Evolutionary conservation across 2,888 invertebrate species (phyloP), one percentile per base, ranked within the genome.

Genomic region (Drosophila nr. perissopoda): DNA sequence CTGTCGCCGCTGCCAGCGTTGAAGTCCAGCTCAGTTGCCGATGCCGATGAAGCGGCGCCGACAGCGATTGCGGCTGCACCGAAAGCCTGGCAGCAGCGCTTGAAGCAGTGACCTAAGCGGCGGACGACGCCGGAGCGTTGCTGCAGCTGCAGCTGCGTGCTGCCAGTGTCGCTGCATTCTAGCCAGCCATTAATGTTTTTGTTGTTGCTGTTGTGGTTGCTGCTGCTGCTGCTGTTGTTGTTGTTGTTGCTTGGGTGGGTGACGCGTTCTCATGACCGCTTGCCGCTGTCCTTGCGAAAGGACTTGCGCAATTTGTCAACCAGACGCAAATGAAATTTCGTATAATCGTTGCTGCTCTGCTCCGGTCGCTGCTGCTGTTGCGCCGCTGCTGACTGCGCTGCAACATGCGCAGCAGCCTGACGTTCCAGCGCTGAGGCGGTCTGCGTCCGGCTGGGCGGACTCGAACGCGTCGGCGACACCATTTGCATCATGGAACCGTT

Each of bases 291-390:
- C 91, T 92, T 93, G 79, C 95, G 94, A 91, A 96, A 93, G 73
- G 96, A 95, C 76, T 95, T 94, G 91, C 96, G 95, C 83, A 96
- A 92, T 91, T 96, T 96, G 92, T 96, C 96, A 74, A 96, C 95
- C 79, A 96, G 93, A 48, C 96, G 94, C 87, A 94, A 94, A 93
- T 96, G 96, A 90, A 96, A 96, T 93, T 96, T 96, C 91, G 95
- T 96, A 27, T 96, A 92, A 75, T 95, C 96, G 70, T 93, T 95
- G 94, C 95, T 95, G 56, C 64, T 79, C 72, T 76, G 70, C 76
- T 82, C 59, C 56, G 64, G 52, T 36, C 29, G 53, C 34, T n/a
- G 67, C 65, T 62, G 40, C 65, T 75, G 40, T 65, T 75, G 60
- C 52, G 79, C 59, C 94, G 94, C 40, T 74, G 74, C 66, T 46